Percentiles rank a stretch among this genome's conserved stretches.
phyloP scores from a whole-genome alignment of 2,113 vertebrate genomes.

The Rhabdomys dilectus region DNA sequence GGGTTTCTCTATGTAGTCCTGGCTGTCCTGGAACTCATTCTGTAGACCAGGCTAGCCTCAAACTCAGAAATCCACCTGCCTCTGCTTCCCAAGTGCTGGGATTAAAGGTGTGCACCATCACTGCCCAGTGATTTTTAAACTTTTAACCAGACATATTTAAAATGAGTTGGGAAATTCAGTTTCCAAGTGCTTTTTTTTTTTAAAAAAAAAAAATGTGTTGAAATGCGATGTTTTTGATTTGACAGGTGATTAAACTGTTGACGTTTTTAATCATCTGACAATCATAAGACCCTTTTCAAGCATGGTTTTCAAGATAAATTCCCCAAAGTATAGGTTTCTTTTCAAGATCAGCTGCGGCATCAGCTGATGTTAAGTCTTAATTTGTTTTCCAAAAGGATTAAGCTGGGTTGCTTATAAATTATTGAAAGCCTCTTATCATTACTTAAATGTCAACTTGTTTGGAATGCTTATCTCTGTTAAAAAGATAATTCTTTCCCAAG shows the following conservation, averaged over 20 bases:
- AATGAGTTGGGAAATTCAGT: not conserved
- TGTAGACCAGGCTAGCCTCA: too few relatives aligned
- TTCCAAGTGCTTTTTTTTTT: not conserved
- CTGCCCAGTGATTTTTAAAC: not conserved
- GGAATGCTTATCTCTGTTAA: not conserved
- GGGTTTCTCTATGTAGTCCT: too few relatives aligned
- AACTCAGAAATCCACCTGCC: too few relatives aligned
- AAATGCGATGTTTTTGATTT: not conserved
- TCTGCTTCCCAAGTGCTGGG: too few relatives aligned
- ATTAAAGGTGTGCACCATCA: too few relatives aligned
- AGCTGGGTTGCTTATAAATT: not conserved
- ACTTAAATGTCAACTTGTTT: slow-evolving; percentile 2
- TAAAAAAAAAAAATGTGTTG: not conserved
- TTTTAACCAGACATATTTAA: not conserved
- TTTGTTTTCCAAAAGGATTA: not conserved
- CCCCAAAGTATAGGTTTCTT: not conserved
- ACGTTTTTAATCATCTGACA: not conserved
- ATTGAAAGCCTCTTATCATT: not conserved
- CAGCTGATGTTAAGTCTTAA: not conserved
- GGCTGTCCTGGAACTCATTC: too few relatives aligned
- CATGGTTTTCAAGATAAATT: not conserved
- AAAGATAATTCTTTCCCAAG: not conserved
- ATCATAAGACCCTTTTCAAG: not conserved
- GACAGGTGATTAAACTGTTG: not conserved
- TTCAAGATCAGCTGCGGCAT: not conserved